Percentiles rank a stretch among this genome's conserved stretches.
Evolutionary conservation across 2,113 vertebrate genomes (phyloP).

Genomic region (Gallinago jamesoni): DNA sequence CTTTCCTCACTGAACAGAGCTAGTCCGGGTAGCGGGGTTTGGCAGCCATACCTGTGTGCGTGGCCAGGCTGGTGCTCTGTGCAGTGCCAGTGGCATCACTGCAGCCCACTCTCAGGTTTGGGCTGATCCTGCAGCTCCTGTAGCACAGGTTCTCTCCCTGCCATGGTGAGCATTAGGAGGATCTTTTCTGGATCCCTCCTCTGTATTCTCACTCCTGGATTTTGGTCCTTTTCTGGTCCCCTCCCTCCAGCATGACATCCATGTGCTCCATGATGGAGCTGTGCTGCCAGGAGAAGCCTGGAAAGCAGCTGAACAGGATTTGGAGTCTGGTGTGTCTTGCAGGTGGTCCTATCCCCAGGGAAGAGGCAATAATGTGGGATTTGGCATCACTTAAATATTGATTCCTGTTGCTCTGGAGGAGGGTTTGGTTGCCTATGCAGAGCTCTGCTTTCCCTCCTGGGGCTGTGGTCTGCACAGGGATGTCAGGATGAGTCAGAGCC

Average conservation of each 20-base stretch:
- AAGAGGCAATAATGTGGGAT: not conserved
- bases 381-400: not conserved
- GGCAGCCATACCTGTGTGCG: accelerated
- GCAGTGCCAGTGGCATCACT: not conserved
- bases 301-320: not conserved
- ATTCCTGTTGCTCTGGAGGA: accelerated
- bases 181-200: not conserved
- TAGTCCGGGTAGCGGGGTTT: not conserved
- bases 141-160: not conserved
- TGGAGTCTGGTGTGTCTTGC: not conserved
- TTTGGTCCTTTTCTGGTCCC: not conserved
- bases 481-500: not conserved
- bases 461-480: not conserved
- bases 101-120: accelerated
- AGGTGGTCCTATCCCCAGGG: not conserved
- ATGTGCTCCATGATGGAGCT: accelerated
- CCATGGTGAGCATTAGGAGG: not conserved
- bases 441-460: not conserved
- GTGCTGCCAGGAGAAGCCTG: not conserved
- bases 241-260: not conserved
- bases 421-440: not conserved
- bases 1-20: not conserved
- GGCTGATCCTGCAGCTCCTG: not conserved
- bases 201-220: not conserved
- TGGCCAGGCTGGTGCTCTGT: not conserved